Conservation (phyloP, 2,113 vertebrate species). For the Hemichromis elongatus region DNA sequence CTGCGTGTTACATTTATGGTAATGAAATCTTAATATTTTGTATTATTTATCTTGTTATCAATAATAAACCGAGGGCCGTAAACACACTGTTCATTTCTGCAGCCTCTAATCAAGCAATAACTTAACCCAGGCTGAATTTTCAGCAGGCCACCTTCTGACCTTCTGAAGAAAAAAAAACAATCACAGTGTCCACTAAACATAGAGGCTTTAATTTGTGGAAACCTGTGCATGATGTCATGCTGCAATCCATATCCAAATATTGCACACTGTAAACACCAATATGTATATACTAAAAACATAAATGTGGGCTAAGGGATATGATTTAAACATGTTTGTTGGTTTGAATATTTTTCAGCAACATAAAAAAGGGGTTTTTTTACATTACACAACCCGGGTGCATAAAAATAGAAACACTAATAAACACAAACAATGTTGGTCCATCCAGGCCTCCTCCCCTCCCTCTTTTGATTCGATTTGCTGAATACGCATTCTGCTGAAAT, state of each 20-base stretch:
- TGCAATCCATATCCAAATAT: background rate
- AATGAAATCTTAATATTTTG: background rate
- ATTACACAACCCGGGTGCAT: background rate
- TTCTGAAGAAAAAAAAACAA: background rate
- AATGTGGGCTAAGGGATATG: background rate
- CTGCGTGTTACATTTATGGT: background rate
- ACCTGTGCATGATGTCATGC: background rate
- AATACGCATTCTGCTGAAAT: conserved; percentile 23
- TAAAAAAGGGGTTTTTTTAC: background rate
- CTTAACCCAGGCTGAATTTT: background rate
- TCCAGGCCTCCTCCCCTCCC: background rate
- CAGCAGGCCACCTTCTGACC: background rate
- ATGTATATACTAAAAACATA: background rate
- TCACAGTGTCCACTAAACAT: background rate
- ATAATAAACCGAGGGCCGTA: background rate
- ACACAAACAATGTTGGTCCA: background rate
- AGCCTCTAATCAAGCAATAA: background rate
- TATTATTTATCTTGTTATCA: background rate
- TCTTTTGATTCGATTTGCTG: conserved; percentile 39
- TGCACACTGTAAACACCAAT: background rate
- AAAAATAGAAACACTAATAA: background rate
- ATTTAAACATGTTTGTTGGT: background rate
- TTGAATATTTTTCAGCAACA: background rate
- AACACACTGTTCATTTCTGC: background rate
- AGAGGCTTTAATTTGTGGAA: background rate